Conservation (phyloP, 2,797 vertebrate genomes). For the Pagetopsis macropterus region DNA sequence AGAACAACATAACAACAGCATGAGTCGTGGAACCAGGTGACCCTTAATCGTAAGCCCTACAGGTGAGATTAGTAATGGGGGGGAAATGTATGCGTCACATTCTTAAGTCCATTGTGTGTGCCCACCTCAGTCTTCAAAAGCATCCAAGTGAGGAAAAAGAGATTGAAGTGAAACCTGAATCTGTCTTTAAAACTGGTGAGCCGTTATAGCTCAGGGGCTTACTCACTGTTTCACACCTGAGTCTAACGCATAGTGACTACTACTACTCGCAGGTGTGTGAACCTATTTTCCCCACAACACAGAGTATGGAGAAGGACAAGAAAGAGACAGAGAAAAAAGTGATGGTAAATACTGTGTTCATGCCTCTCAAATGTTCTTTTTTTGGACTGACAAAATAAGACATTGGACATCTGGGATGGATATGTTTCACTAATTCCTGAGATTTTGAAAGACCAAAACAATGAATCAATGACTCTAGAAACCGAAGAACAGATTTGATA, state of each 20-base stretch:
- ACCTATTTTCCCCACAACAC: background rate
- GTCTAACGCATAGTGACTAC: conserved; percentile 36
- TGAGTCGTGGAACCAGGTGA: conserved; percentile 49
- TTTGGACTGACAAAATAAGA: too few relatives aligned
- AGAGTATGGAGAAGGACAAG: background rate
- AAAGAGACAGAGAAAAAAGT: background rate
- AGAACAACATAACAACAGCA: conserved; percentile 20
- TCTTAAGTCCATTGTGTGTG: conserved; percentile 62
- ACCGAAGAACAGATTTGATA: too few relatives aligned
- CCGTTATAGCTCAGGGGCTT: conserved; percentile 43
- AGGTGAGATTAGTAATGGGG: conserved; percentile 68
- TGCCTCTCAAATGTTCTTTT: too few relatives aligned
- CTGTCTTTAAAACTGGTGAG: conserved; percentile 40
- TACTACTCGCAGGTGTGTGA: conserved; percentile 41
- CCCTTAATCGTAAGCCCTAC: conserved; percentile 44
- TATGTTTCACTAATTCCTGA: too few relatives aligned
- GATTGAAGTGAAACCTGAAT: conserved; percentile 62
- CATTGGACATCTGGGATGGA: too few relatives aligned
- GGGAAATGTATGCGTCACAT: conserved; percentile 47
- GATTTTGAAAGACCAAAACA: too few relatives aligned
- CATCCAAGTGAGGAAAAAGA: conserved; percentile 57
- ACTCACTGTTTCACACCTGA: conserved; percentile 37
- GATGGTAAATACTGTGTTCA: too few relatives aligned
- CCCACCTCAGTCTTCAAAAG: conserved; percentile 57
- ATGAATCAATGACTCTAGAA: too few relatives aligned